Evolutionary conservation across 2,113 vertebrate species (phyloP), one percentile per base, ranked within the genome.

Genomic region (Phyllostomus hastatus): DNA sequence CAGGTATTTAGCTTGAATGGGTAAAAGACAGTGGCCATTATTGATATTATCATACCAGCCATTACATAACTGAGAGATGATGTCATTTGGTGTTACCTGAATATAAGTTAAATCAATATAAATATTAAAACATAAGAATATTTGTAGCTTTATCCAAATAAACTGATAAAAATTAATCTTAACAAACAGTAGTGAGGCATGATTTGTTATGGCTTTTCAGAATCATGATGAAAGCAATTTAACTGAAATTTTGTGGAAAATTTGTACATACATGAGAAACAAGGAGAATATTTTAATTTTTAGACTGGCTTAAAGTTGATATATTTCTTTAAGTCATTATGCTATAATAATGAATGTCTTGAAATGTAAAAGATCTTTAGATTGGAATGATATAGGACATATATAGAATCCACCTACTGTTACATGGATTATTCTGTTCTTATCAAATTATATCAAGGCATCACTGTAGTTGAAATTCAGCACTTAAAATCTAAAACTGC

Each of bases 381-480:
- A 14, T 91, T 94, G 70, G 66, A 76, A 96, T 67, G 19, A 4
- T 88, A 66, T 81, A 94, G 61, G 64, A 87, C 31, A 88, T 90
- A 54, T 1, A 1, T 82, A 50, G 48, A 94, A 48, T 86, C 83
- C 64, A 83, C 59, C 38, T 88, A 59, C 33, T 94, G 5, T 52
- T 59, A 46, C 46, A 59, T 70, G 85, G 26, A 64, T 88, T 88
- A 81, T 78, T 97, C 24, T 41, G n/a, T 92, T 94, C 28, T 95
- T 96, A 33, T 94, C 88, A n/a, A 90, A 89, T 92, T 88, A 89
- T 92, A 64, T 93, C 35, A 33, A 80, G 48, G n/a, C 1, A 12
- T 73, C 38, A 7, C 72, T 96, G 2, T 96, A 97, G 97, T 95
- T 97, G 59, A 33, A 95, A 86, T 64, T 41, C 80, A 48, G 83